These are phyloP conservation scores for Plebejus melissa DNA, from an alignment of 2,888 invertebrate genomes.

Conservation along the genomic window DNA sequence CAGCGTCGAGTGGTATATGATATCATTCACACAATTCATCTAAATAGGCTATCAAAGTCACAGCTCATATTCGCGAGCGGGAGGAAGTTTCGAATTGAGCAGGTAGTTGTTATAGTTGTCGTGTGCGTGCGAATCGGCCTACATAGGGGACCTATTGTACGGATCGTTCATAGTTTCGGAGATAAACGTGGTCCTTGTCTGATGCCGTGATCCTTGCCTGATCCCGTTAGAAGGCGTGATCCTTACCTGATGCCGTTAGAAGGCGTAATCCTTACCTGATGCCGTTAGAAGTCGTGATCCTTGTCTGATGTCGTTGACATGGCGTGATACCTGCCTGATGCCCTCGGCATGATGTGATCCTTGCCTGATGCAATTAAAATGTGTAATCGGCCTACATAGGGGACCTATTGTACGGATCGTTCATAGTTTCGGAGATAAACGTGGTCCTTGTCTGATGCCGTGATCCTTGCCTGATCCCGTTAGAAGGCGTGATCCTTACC, in stretches of 20 bases:
- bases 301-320: background rate
- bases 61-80: slow-evolving; percentile 35
- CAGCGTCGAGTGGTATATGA: slow-evolving; percentile 8
- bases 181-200: background rate
- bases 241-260: too few species aligned
- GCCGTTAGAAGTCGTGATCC: background rate
- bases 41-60: slow-evolving; percentile 37
- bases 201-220: background rate
- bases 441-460: too few species aligned
- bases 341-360: too few species aligned
- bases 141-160: slow-evolving; percentile 29
- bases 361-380: background rate
- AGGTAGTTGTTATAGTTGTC: slow-evolving; percentile 38
- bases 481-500: too few species aligned
- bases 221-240: background rate
- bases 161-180: background rate
- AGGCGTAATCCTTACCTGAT: background rate
- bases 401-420: too few species aligned
- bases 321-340: too few species aligned
- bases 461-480: too few species aligned
- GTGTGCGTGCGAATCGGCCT: slow-evolving; percentile 35
- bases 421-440: too few species aligned
- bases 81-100: slow-evolving; percentile 42
- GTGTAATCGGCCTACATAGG: background rate
- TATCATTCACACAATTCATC: slow-evolving; percentile 21